Evolutionary conservation across 2,888 invertebrate species (phyloP).

Genomic region (Heteropelma amictum): DNA sequence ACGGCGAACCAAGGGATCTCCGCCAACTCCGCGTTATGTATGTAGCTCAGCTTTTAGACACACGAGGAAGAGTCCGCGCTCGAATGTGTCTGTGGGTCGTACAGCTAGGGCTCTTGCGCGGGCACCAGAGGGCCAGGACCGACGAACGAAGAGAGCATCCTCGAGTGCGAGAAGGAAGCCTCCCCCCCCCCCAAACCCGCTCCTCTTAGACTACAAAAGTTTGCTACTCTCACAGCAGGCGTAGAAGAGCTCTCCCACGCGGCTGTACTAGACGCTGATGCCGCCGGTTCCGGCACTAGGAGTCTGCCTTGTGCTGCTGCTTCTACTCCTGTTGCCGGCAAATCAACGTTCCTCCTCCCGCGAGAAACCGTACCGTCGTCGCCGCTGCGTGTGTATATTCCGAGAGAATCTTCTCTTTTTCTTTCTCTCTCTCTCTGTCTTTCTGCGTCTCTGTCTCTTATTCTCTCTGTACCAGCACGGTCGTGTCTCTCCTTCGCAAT

Average conservation of each 20-base stretch:
- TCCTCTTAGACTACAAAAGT: constrained; percentile 44
- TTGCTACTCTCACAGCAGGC: constrained; percentile 49
- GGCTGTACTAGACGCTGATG: constrained; percentile 54
- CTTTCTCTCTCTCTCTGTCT: neutral
- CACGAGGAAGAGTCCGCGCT: constrained; percentile 22
- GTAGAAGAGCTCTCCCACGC: constrained; percentile 72
- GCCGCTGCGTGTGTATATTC: constrained; percentile 38
- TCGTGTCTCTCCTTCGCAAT: constrained; percentile 67
- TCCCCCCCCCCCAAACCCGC: no score
- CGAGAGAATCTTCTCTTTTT: constrained; percentile 36
- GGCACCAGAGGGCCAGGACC: neutral
- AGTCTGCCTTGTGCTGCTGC: constrained; percentile 52
- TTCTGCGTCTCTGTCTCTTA: neutral
- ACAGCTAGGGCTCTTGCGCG: neutral
- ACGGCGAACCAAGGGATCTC: constrained; percentile 39
- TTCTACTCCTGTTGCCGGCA: constrained; percentile 56
- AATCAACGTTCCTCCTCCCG: constrained; percentile 57
- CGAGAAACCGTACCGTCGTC: constrained; percentile 39
- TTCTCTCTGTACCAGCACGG: constrained; percentile 39
- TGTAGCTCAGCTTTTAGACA: constrained; percentile 38
- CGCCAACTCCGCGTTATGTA: constrained; percentile 13
- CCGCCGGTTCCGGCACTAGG: constrained; percentile 54
- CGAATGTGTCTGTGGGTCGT: constrained; percentile 20
- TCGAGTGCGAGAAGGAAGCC: constrained; percentile 24
- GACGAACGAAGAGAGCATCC: constrained; percentile 4